Evolutionary conservation across 2,888 invertebrate species (phyloP), one percentile per base, ranked within the genome.

Genomic region (Pseudococcus viburni): DNA sequence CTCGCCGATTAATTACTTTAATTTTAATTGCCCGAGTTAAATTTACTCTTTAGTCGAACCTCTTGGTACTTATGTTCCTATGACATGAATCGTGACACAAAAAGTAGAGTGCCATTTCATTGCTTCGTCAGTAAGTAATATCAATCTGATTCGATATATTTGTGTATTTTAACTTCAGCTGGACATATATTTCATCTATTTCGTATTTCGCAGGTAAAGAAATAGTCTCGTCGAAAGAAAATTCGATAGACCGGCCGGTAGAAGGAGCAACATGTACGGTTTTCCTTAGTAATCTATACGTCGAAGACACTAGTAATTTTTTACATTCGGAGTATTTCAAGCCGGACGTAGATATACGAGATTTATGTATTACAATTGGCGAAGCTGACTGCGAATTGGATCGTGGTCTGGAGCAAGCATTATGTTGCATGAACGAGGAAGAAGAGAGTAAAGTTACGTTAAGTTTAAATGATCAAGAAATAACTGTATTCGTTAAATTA

Each of bases 381-480:
- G 91, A 91, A 68, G 90, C 90, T 39, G 91, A 91, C 89, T 91
- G 90, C 33, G 89, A 90, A 73, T 80, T 91, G 26, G 91, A 90
- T 68, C 90, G 91, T 48, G 89, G 90, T n/a, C 88, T 91, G 26
- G 91, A 91, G 86, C 90, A 89, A 39, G 90, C 90, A 88, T 39
- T 91, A 33, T 85, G 89, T 80, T 89, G 90, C 15, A 91, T 91
- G 91, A 89, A 90, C 59, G 64, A 89, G 17, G 90, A 89, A 17
- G 91, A 91, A 86, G 85, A 88, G 19, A 89, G 89, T 19, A 88
- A 89, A 86, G 84, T 89, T 11, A 88, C 88, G 11, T 17, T 90
- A 39, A 80, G 73, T 68, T 46, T 87, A 8, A 88, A 88, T 46
- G 19, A 88, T 1, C 84, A 89, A 77, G 89, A 85, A 46, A 84